phyloP scores from a whole-genome alignment of 2,797 vertebrate genomes.

The Tympanoctomys barrerae region DNA sequence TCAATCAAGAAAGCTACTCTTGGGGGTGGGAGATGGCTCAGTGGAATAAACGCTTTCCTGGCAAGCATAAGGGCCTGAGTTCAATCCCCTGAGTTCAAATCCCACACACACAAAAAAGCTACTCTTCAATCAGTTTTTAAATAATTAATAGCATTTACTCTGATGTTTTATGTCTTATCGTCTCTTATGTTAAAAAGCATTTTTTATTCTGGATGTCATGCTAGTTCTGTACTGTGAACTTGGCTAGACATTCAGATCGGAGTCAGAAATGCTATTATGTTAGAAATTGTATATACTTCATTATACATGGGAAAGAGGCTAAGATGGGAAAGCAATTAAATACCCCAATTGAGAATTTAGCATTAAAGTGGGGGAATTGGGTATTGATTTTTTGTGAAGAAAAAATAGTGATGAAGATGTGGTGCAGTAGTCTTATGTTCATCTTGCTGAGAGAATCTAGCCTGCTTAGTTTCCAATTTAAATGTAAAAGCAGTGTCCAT shows the following conservation, averaged over 20 bases:
- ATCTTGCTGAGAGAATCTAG: background rate
- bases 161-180: background rate
- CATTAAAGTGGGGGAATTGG: background rate
- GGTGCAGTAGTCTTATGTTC: background rate
- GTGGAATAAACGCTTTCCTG: no score
- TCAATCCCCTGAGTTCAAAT: no score
- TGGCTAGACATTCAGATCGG: background rate
- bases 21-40: no score
- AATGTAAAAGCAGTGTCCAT: conserved; percentile 15
- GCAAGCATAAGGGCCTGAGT: no score
- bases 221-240: background rate
- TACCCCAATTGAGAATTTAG: background rate
- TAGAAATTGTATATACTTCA: conserved; percentile 43
- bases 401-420: conserved; percentile 34
- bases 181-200: conserved; percentile 12
- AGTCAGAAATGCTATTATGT: background rate
- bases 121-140: conserved; percentile 11
- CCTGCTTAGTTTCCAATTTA: conserved; percentile 19
- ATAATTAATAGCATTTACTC: background rate
- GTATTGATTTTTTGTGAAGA: conserved; percentile 3
- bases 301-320: background rate
- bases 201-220: background rate
- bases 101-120: no score
- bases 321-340: background rate
- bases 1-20: conserved; percentile 50